Percentiles rank a stretch among this genome's conserved stretches.
Conservation (phyloP, 2,888 invertebrate species). For the Steinernema hermaphroditum region DNA sequence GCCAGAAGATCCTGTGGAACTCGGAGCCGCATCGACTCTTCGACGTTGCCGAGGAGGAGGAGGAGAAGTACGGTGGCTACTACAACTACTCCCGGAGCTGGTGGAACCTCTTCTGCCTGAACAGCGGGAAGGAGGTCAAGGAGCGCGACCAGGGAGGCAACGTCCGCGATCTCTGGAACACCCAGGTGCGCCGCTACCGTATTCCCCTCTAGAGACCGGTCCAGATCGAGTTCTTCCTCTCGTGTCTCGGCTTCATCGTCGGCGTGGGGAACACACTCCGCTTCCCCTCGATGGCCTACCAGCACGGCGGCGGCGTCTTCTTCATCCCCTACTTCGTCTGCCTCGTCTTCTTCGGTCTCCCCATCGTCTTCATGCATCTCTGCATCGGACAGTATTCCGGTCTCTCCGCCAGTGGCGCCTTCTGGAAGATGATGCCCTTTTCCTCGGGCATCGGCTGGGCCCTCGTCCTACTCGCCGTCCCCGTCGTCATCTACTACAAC, state of each 20-base stretch:
- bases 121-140: constrained; percentile 45
- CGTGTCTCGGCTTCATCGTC: constrained; percentile 64
- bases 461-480: constrained; percentile 60
- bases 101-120: constrained; percentile 47
- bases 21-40: background rate
- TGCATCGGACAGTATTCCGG: constrained; percentile 63
- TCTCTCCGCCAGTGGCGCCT: constrained; percentile 54
- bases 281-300: constrained; percentile 63
- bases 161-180: constrained; percentile 60
- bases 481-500: constrained; percentile 64
- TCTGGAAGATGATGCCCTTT: constrained; percentile 61
- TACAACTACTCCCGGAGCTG: constrained; percentile 32
- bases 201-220: background rate
- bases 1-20: constrained; percentile 4
- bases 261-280: constrained; percentile 63
- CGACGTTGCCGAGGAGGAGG: constrained; percentile 28
- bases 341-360: constrained; percentile 61
- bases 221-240: constrained; percentile 62
- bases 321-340: constrained; percentile 63
- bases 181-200: constrained; percentile 45
- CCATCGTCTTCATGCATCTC: constrained; percentile 61
- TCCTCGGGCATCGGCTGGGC: constrained; percentile 65
- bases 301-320: constrained; percentile 60
- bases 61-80: constrained; percentile 30
- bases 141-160: constrained; percentile 41